phyloP scores from a whole-genome alignment of 2,888 invertebrate species.

The Exephanes ischioxanthus region DNA sequence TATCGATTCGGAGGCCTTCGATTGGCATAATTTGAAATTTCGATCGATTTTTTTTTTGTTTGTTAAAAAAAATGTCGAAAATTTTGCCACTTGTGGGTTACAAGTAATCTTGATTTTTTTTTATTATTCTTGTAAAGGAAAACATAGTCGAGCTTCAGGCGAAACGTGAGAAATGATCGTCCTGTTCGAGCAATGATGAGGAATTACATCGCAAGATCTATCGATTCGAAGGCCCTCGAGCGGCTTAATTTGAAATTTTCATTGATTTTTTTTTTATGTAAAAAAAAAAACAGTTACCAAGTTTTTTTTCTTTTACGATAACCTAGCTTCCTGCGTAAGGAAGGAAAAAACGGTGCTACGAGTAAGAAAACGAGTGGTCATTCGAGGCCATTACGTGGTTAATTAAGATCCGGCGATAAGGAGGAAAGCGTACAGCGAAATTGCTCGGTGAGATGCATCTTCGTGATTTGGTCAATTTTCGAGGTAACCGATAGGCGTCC shows the following conservation, averaged over 20 bases:
- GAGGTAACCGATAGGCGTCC: constrained; percentile 1
- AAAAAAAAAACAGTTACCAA: too few species aligned
- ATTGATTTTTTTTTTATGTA: neutral
- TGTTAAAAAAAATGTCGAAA: too few species aligned
- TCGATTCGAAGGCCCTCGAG: too few species aligned
- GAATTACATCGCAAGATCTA: neutral
- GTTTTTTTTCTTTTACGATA: too few species aligned
- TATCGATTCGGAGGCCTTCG: neutral
- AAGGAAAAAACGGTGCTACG: too few species aligned
- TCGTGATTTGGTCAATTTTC: constrained; percentile 12
- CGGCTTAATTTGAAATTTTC: neutral
- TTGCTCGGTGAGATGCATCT: neutral
- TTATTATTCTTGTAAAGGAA: too few species aligned
- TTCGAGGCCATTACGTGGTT: neutral
- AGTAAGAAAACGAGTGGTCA: neutral
- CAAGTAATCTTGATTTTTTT: too few species aligned
- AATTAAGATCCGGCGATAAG: neutral
- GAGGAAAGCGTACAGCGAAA: neutral
- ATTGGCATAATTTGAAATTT: neutral
- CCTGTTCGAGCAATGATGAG: neutral
- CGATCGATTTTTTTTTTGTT: neutral
- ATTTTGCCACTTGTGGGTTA: too few species aligned
- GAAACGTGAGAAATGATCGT: constrained; percentile 39
- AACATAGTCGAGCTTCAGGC: neutral
- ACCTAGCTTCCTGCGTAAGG: neutral